phyloP scores from a whole-genome alignment of 1,140 invertebrate genomes.

The Neodiprion virginianus region DNA sequence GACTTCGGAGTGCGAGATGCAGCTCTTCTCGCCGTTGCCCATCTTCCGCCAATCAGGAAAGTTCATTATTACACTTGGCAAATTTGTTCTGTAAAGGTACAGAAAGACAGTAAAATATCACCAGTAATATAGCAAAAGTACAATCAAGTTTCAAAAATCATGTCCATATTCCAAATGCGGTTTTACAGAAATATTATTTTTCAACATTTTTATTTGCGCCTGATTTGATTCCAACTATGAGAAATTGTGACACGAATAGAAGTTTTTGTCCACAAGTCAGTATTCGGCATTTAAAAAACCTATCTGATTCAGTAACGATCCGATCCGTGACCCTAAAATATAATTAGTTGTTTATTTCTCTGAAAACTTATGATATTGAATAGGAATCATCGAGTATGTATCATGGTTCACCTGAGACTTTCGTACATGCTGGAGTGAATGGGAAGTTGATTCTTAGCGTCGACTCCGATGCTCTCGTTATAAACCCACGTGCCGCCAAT shows the following conservation, averaged over 20 bases:
- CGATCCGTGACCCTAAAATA: no score
- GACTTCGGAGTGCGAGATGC: constrained; percentile 68
- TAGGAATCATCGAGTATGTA: background rate
- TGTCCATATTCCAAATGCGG: no score
- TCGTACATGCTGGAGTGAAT: constrained; percentile 79
- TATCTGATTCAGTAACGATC: no score
- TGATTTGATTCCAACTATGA: no score
- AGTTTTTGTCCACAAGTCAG: no score
- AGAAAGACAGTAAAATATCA: constrained; percentile 11
- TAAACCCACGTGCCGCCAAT: constrained; percentile 80
- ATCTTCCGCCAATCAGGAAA: constrained; percentile 73
- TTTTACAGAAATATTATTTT: no score
- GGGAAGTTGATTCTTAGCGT: constrained; percentile 65
- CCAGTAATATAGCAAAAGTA: background rate
- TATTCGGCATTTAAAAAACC: no score
- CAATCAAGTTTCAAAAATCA: constrained; percentile 11
- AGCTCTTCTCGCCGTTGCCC: constrained; percentile 57
- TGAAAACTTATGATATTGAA: background rate
- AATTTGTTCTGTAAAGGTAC: constrained; percentile 70
- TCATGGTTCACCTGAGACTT: constrained; percentile 41
- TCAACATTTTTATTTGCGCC: no score
- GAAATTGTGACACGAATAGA: no score
- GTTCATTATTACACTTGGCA: constrained; percentile 79
- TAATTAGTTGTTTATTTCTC: no score
- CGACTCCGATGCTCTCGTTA: constrained; percentile 66